Evolutionary conservation across 2,888 invertebrate genomes (phyloP), one percentile per base, ranked within the genome.

Genomic region (Pomacea canaliculata): DNA sequence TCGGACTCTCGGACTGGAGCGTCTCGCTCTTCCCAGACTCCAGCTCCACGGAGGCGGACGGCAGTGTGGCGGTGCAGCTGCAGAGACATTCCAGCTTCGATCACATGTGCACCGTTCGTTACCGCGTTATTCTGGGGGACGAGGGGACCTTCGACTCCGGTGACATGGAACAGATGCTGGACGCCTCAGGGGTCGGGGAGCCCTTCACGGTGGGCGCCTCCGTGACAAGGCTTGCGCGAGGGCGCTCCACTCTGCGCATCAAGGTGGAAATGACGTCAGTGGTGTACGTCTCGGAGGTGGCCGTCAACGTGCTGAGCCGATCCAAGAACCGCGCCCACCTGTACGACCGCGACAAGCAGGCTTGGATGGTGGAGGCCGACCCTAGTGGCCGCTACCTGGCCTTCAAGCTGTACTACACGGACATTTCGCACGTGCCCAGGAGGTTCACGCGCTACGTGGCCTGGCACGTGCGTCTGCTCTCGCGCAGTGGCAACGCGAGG

Each of bases 1-100:
- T 95, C 89, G 95, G 95, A 13, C 94, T 95, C 51, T 95, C 95
- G 89, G 95, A 96, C 88, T 96, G 96, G 96, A 95, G 94, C 85
- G 92, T 95, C 7, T 87, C 87, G 10, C 83, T 92, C 51, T 88
- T 86, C 77, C 88, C 89, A 0, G 80, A 81, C 71, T 85, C 84
- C 18, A 85, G 83, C 73, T 88, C 88, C 7, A 86, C 87, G 27
- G 84, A 84, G 18, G 76, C 83, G 1, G 86, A 89, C 51, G 80
- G 80, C 46, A 87, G 85, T 78, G 83, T 92, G 89, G 86, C 84
- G 85, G 85, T 92, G 10, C 89, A 89, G 75, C 88, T 96, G 63
- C 93, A 94, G 86, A 92, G 95, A 72, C 93, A 95, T 75, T 95
- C 95, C n/a, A 95, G 95, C 69, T 95, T 95, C 87, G 95, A 95